phyloP scores from a whole-genome alignment of 2,797 vertebrate genomes.

The Lepus oiostolus region DNA sequence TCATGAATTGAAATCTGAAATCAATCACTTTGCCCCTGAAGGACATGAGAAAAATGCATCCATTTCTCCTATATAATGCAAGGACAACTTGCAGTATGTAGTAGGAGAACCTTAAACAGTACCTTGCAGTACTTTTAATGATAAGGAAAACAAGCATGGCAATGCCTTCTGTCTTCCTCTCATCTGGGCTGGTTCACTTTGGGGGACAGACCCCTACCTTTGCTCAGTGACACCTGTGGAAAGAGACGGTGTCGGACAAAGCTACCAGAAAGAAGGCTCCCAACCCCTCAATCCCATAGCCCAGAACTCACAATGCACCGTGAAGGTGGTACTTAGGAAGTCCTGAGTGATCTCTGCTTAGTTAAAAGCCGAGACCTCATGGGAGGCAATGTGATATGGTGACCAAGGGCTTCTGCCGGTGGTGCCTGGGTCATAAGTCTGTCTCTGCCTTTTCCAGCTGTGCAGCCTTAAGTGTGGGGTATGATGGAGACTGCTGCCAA shows the following conservation, averaged over 20 bases:
- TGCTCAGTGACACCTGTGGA: neutral
- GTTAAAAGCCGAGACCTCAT: neutral
- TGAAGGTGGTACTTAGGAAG: neutral
- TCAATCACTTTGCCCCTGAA: conserved; percentile 31
- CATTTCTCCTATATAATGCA: neutral
- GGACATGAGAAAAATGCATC: neutral
- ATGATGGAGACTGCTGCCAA: neutral
- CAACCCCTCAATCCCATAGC: neutral
- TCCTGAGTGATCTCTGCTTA: neutral
- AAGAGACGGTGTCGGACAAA: neutral
- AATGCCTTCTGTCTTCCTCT: neutral
- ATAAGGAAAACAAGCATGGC: neutral
- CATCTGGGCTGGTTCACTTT: neutral
- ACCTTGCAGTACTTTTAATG: neutral
- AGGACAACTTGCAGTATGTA: neutral
- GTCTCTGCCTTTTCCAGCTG: neutral
- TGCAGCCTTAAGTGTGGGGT: neutral
- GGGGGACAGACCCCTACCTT: neutral
- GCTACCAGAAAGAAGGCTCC: neutral
- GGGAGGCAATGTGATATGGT: neutral
- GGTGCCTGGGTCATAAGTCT: neutral
- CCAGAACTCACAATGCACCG: neutral
- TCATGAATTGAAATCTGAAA: neutral
- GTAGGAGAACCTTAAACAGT: neutral
- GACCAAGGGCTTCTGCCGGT: neutral